phyloP scores from a whole-genome alignment of 2,797 vertebrate genomes.

The Sebastes wilsoni region DNA sequence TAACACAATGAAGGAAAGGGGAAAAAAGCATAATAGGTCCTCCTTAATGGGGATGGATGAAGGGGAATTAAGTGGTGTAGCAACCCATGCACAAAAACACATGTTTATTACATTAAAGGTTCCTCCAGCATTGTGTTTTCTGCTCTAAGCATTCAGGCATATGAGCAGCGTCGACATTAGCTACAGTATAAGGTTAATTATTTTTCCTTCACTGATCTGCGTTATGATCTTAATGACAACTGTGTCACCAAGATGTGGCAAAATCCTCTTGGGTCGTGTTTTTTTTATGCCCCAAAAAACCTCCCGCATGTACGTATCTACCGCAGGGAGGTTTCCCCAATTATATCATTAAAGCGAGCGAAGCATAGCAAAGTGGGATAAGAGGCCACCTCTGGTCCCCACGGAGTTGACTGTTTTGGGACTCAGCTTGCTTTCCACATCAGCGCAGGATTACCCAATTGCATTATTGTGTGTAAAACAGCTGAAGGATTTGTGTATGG shows the following conservation, averaged over 20 bases:
- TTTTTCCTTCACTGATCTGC: background rate
- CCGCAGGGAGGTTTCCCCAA: slow-evolving; percentile 27
- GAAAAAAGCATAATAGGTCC: too few species aligned
- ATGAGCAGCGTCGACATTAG: background rate
- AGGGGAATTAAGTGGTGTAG: background rate
- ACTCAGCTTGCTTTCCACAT: slow-evolving; percentile 52
- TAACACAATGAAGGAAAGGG: too few species aligned
- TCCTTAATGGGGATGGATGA: background rate
- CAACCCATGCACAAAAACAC: background rate
- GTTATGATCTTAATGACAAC: background rate
- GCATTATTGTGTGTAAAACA: slow-evolving; percentile 36
- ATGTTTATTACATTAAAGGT: background rate
- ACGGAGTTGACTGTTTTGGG: slow-evolving; percentile 26
- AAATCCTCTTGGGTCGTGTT: slow-evolving; percentile 29
- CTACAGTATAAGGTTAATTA: background rate
- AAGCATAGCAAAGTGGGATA: slow-evolving; percentile 37
- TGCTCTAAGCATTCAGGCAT: background rate
- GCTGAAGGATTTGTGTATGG: slow-evolving; percentile 12
- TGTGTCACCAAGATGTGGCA: slow-evolving; percentile 16
- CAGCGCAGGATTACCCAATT: slow-evolving; percentile 34
- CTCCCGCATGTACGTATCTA: background rate
- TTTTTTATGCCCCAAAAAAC: slow-evolving; percentile 9
- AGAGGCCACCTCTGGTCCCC: slow-evolving; percentile 26
- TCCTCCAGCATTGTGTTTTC: background rate
- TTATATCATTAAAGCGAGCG: slow-evolving; percentile 20